phyloP scores from a whole-genome alignment of 2,888 invertebrate genomes.

The Bugulina stolonifera region DNA sequence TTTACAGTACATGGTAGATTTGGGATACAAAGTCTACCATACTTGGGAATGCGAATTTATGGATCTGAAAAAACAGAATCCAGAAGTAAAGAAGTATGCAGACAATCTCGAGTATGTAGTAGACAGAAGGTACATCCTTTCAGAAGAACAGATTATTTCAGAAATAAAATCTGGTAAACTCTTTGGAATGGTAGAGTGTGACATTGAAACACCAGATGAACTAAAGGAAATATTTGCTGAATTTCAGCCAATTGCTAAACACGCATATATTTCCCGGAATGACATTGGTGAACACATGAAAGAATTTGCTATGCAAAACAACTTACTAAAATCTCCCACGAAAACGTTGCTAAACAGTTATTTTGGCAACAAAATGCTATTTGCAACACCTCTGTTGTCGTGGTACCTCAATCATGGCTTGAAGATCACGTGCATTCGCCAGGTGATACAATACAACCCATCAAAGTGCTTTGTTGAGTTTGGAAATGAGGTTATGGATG shows the following conservation, averaged over 20 bases:
- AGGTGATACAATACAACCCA: constrained; percentile 28
- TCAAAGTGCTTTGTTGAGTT: background rate
- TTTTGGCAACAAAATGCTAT: constrained; percentile 14
- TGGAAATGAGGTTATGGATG: background rate
- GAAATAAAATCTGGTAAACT: background rate
- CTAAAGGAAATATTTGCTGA: background rate
- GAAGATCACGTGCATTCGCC: constrained; percentile 26
- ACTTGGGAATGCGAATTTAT: background rate
- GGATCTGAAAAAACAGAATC: background rate
- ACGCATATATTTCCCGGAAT: constrained; percentile 17
- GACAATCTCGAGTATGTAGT: background rate
- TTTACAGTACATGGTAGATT: background rate
- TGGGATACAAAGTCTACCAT: constrained; percentile 1
- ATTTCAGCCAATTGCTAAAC: constrained; percentile 9
- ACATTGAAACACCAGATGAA: constrained; percentile 17
- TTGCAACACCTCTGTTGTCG: constrained; percentile 28
- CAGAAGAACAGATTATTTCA: background rate
- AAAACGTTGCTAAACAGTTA: constrained; percentile 17
- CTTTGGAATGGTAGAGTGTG: constrained; percentile 26
- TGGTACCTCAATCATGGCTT: constrained; percentile 29
- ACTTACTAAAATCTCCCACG: background rate
- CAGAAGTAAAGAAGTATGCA: background rate
- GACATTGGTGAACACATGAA: constrained; percentile 21
- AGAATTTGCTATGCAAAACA: background rate
- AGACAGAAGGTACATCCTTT: background rate